Conservation (phyloP, 1,140 invertebrate genomes). For the Stratiolaelaps scimitus region DNA sequence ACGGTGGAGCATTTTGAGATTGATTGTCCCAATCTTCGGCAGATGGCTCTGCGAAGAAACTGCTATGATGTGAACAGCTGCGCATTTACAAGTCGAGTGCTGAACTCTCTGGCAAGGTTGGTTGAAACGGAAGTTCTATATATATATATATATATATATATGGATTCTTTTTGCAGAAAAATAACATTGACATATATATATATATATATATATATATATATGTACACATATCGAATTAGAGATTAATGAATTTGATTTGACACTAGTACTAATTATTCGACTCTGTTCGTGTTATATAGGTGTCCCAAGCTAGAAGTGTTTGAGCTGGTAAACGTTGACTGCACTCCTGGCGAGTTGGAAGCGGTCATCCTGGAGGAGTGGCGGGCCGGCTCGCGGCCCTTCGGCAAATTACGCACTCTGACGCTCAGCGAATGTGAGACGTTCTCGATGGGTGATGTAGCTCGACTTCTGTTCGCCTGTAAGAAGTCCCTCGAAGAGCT, state of each 20-base stretch:
- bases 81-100: constrained; percentile 5
- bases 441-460: constrained; percentile 19
- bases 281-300: not conserved
- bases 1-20: constrained; percentile 20
- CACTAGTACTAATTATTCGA: no score
- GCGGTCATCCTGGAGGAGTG: constrained; percentile 1
- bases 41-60: constrained; percentile 23
- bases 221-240: no score
- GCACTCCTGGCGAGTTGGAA: constrained; percentile 15
- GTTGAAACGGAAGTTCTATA: not conserved
- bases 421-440: constrained; percentile 12
- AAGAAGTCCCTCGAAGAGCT: constrained; percentile 4
- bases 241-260: no score
- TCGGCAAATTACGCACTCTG: not conserved
- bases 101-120: constrained; percentile 15
- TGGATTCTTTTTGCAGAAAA: no score
- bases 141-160: no score
- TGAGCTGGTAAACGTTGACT: constrained; percentile 14
- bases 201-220: no score
- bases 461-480: not conserved
- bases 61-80: constrained; percentile 5
- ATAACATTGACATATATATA: no score
- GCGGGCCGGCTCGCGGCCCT: not conserved
- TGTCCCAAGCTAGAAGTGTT: constrained; percentile 20
- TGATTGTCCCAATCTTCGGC: constrained; percentile 13